Evolutionary conservation across 2,113 vertebrate species (phyloP).

Genomic region (Peromyscus californicus): DNA sequence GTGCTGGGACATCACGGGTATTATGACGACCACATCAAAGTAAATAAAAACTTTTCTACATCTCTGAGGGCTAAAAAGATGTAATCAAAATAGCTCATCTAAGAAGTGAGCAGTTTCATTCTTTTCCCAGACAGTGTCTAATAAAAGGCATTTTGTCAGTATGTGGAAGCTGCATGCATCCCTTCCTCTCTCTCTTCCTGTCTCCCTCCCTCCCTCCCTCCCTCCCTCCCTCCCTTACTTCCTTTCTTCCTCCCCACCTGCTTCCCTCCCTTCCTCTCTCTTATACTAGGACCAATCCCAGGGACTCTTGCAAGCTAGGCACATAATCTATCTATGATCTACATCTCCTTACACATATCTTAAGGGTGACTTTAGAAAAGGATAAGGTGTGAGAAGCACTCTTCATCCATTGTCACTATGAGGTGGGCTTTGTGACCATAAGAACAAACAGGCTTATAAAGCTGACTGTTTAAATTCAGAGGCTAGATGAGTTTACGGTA

Average conservation of each 20-base stretch:
- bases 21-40: not conserved
- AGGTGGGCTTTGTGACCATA: not conserved
- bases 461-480: not conserved
- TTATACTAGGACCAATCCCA: not conserved
- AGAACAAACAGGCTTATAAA: not conserved
- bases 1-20: not conserved
- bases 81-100: not conserved
- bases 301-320: not conserved
- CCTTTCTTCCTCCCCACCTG: not conserved
- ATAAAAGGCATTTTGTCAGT: not conserved
- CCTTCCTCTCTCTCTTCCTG: no score
- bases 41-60: not conserved
- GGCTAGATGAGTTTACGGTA: not conserved
- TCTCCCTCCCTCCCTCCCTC: no score
- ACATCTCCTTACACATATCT: not conserved
- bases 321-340: not conserved
- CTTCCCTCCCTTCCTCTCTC: not conserved
- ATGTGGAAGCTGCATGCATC: not conserved
- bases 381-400: not conserved
- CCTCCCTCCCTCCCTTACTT: not conserved
- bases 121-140: not conserved
- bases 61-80: not conserved
- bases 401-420: not conserved
- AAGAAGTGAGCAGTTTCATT: not conserved
- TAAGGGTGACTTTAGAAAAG: not conserved